Evolutionary conservation across 2,797 vertebrate genomes (phyloP), one percentile per base, ranked within the genome.

Genomic region (Arnoldichthys spilopterus): DNA sequence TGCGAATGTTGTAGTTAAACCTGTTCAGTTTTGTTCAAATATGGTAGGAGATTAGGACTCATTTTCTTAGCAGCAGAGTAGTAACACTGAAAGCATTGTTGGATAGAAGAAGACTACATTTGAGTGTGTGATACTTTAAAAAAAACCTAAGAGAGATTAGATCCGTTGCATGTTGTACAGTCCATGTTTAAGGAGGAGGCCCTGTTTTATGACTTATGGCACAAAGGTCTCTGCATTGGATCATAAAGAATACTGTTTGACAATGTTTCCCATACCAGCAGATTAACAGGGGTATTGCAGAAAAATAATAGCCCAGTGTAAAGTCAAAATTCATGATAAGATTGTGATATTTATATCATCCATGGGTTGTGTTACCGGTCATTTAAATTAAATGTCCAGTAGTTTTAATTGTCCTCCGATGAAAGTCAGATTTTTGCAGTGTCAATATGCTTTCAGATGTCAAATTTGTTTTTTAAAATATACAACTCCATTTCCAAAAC

Each of bases 201-300:
- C 22, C 40, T 16, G 28, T 47, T 45, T 28, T 18, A 47, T 47
- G 13, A 26, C 24, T 67, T 15, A 16, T 67, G 64, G 64, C n/a
- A 43, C 22, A 15, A 66, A 66, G 40, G 64, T 67, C 64, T 45
- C 22, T 15, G 40, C 12, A 16, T 22, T 12, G 6, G 2, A 24
- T 47, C 64, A 47, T 67, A 67, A 67, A 67, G 12, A 15, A 26
- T 28, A 59, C 28, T 59, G 56, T 59, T 59, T 59, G 24, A 47
- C 40, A 28, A 16, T 3, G 6, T 47, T n/a, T 12, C 54, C 2
- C 15, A 59, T 24, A 30, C 26, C 56, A 59, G 26, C 26, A 13
- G 34, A 37, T 37, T 37, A 37, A 3, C 8, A 37, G 34, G 26
- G 9, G n/a, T 22, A 49, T 18, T 49, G 3, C 8, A 18, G n/a